These are phyloP conservation scores for Iguana delicatissima DNA, from an alignment of 2,797 vertebrate genomes.

Conservation along the genomic window DNA sequence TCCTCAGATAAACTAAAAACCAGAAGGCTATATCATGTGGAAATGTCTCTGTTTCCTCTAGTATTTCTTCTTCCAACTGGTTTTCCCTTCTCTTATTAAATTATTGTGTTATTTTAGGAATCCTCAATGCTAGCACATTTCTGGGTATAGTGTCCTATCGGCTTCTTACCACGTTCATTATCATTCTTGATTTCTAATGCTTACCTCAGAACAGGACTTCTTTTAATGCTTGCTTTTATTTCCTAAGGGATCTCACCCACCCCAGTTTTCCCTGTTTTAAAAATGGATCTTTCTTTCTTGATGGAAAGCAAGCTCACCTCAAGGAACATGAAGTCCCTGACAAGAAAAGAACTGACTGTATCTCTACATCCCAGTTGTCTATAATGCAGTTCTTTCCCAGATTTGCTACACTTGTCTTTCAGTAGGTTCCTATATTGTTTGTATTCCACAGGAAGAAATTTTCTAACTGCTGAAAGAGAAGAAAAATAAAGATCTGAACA, in stretches of 20 bases:
- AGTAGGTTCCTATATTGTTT: neutral
- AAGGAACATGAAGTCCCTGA: neutral
- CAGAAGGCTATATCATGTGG: neutral
- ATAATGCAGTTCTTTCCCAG: neutral
- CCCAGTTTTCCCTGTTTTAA: neutral
- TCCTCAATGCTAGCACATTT: neutral
- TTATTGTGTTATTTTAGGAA: neutral
- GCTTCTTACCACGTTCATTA: neutral
- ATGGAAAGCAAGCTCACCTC: neutral
- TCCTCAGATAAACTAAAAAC: neutral
- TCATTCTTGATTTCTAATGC: too few relatives aligned
- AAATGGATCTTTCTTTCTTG: neutral
- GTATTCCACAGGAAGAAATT: neutral
- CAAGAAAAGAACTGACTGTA: neutral
- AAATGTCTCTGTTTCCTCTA: neutral
- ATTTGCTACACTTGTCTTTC: neutral
- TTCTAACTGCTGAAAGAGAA: neutral
- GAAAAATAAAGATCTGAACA: slow-evolving; percentile 15
- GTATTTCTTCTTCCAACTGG: too few relatives aligned
- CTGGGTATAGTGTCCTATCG: neutral
- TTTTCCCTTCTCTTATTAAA: neutral
- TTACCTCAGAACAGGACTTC: too few relatives aligned
- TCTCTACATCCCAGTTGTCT: neutral
- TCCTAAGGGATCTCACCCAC: rapidly evolving
- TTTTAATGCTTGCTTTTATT: too few relatives aligned